Base-by-base conservation (phyloP, 1,140 invertebrate genomes). In the Drosophila simulans region DNA sequence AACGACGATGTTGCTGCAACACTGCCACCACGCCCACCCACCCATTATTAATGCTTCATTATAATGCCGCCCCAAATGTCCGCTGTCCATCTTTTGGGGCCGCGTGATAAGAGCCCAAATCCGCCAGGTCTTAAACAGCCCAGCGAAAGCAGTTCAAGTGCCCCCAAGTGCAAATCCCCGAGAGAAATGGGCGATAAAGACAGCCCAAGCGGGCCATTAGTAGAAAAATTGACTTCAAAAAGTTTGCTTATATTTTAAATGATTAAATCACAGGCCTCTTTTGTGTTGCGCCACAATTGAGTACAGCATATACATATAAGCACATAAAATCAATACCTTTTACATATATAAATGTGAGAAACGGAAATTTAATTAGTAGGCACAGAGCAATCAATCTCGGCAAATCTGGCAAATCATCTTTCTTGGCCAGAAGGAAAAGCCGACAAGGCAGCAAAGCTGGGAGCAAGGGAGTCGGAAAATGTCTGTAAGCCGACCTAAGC, bases 31-130 rank as follows among this genome's bases (percentile, higher is more conserved):
- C 4, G 5, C 27, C 27, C 27, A 31, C 5, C 27, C 42, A 4
- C 10, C 42, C 71, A 69, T 55, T 74, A 73, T 74, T 74, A 74
- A 73, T 73, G 69, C 69, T 55, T 45, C 64, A 66, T 68, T 62
- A 74, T 74, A 54, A 53, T 27, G 48, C 57, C 48, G 17, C 35
- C 35, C 5, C 1, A 2, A 8, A 13, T n/a, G 48, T 17, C 25
- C n/a, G 27, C 4, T 49, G 7, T 15, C 46, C 25, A 25, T 13
- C 46, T 11, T 49, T 34, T 34, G 25, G 22, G n/a, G 34, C 3
- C 3, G 34, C 25, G 20, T 42, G 27, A 10, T n/a, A 35, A 58
- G 34, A 35, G 17, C 52, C 27, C 27, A 31, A 27, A 27, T 27
- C 25, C 25, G 25, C 2, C 20, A 22, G 20, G 3, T 22, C 20